Percentiles rank a stretch among this genome's conserved stretches.
Conservation (phyloP, 1,140 invertebrate genomes). For the Diachasma alloeum region DNA sequence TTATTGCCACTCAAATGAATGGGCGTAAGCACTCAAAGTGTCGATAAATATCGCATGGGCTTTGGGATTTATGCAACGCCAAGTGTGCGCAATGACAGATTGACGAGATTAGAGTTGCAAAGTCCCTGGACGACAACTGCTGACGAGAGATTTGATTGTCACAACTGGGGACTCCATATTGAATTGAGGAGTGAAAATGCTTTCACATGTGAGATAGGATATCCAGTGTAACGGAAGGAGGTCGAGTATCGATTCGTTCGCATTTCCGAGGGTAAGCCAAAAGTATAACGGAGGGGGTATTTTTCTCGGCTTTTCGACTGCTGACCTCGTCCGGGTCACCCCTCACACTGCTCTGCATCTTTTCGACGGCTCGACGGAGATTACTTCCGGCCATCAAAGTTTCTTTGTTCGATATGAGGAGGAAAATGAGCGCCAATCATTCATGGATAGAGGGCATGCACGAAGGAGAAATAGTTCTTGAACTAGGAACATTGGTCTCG, state of each 20-base stretch:
- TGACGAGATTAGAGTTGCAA: not conserved
- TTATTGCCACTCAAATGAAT: slow-evolving; percentile 1
- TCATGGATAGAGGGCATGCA: too few relatives aligned
- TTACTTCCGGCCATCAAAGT: not conserved
- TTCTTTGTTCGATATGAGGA: too few relatives aligned
- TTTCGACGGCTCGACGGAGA: not conserved
- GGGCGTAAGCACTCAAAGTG: not conserved
- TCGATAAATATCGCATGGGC: not conserved
- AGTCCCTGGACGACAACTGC: not conserved
- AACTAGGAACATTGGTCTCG: too few relatives aligned
- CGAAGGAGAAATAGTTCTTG: too few relatives aligned
- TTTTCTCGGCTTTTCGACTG: not conserved
- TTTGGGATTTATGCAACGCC: not conserved
- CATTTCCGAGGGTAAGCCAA: not conserved
- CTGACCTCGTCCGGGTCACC: slow-evolving; percentile 18
- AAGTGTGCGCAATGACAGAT: not conserved
- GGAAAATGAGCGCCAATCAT: too few relatives aligned
- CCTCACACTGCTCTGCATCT: not conserved
- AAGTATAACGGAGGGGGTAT: not conserved
- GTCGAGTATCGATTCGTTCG: slow-evolving; percentile 41
- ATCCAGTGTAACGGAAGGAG: slow-evolving; percentile 21
- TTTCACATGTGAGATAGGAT: not conserved
- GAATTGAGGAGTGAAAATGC: not conserved
- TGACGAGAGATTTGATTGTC: not conserved
- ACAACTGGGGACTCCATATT: not conserved